Evolutionary conservation across 2,797 vertebrate species (phyloP).

Genomic region (Nyctibius grandis): DNA sequence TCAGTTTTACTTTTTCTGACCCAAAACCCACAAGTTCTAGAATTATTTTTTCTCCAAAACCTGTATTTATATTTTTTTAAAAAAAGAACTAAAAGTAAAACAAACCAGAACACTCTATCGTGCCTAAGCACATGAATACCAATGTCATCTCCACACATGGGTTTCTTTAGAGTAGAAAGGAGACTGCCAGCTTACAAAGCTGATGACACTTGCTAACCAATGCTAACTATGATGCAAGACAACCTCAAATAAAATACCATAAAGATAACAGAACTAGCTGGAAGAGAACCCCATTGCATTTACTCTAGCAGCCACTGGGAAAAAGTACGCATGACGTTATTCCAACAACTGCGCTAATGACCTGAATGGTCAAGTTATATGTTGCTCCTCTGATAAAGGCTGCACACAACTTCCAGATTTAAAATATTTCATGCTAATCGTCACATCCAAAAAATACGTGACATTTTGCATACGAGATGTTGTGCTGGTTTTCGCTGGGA

Average conservation of each 20-base stretch:
- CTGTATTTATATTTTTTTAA: not conserved
- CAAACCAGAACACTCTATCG: not conserved
- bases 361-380: not conserved
- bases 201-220: not conserved
- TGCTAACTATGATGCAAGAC: not conserved
- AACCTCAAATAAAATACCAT: not conserved
- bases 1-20: not conserved
- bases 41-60: not conserved
- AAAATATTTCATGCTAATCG: not conserved
- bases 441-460: not conserved
- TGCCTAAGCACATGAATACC: not conserved
- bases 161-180: not conserved
- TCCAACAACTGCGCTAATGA: not conserved
- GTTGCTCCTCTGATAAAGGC: not conserved
- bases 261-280: not conserved
- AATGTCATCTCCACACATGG: not conserved
- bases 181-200: not conserved
- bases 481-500: too few species aligned
- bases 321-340: not conserved
- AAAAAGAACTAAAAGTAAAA: not conserved
- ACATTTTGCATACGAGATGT: rapidly evolving
- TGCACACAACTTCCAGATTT: not conserved
- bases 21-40: rapidly evolving
- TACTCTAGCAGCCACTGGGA: not conserved
- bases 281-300: not conserved